A percentile compares a stretch with the other conserved stretches of the same genome.
phyloP scores from a whole-genome alignment of 2,888 invertebrate species.

The Pristionchus fissidentatus region DNA sequence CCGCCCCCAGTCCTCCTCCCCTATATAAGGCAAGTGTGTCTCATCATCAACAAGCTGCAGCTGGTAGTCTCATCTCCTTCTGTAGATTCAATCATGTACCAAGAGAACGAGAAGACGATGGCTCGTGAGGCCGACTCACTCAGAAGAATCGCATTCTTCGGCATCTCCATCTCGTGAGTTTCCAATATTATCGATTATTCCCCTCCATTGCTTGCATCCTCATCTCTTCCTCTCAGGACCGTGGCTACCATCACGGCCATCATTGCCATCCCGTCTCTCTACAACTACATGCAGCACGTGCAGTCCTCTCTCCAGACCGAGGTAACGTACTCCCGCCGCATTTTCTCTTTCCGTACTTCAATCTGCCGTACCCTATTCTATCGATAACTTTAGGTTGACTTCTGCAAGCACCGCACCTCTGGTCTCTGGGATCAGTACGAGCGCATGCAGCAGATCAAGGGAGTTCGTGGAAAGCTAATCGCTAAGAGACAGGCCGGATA shows the following conservation, averaged over 20 bases:
- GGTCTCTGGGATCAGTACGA: conserved; percentile 68
- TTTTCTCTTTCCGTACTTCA: neutral
- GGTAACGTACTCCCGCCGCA: conserved; percentile 51
- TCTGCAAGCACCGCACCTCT: conserved; percentile 67
- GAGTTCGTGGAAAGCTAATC: conserved; percentile 59
- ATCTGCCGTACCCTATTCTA: neutral
- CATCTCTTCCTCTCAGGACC: conserved; percentile 56
- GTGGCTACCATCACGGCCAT: conserved; percentile 72
- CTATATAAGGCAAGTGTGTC: neutral
- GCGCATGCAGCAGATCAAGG: conserved; percentile 60
- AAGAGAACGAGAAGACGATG: conserved; percentile 59
- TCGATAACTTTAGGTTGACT: conserved; percentile 61
- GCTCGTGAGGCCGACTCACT: conserved; percentile 65
- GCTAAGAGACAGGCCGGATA: conserved; percentile 66
- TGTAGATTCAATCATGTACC: conserved; percentile 40
- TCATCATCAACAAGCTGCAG: conserved; percentile 27
- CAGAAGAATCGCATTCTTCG: conserved; percentile 66
- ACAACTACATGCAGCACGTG: conserved; percentile 74
- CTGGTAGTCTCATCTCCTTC: neutral
- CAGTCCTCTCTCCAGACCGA: conserved; percentile 73
- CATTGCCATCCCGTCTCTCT: conserved; percentile 73
- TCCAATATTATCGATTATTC: neutral
- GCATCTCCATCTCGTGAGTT: conserved; percentile 66
- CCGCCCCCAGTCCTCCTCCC: neutral
- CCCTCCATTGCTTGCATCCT: neutral